Conservation (phyloP, 1,140 invertebrate genomes). For the Lasioglossum albipes region DNA sequence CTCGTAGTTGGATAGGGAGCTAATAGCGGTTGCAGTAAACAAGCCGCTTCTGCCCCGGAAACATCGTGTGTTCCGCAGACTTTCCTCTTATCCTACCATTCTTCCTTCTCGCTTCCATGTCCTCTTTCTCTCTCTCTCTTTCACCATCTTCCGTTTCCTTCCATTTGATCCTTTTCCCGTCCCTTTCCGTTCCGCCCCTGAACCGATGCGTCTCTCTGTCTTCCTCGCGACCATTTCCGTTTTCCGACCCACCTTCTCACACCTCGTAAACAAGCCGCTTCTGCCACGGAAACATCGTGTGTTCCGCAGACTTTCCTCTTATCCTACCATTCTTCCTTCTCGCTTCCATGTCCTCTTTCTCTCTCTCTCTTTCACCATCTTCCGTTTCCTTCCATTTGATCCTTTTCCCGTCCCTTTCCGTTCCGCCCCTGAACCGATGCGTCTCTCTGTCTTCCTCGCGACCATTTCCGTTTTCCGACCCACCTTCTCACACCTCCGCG, state of each 20-base stretch:
- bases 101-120: constrained; percentile 26
- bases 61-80: constrained; percentile 55
- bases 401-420: constrained; percentile 22
- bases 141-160: no score
- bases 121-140: no score
- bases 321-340: constrained; percentile 39
- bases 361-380: no score
- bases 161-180: constrained; percentile 31
- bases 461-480: constrained; percentile 50
- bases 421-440: neutral
- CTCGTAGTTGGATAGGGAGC: constrained; percentile 55
- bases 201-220: neutral
- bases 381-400: constrained; percentile 12
- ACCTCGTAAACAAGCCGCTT: constrained; percentile 62
- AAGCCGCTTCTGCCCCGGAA: constrained; percentile 67
- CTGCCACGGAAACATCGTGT: constrained; percentile 63
- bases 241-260: constrained; percentile 37
- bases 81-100: constrained; percentile 55
- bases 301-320: constrained; percentile 57
- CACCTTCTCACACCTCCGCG: constrained; percentile 32
- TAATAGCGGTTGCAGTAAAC: constrained; percentile 73
- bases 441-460: constrained; percentile 6
- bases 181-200: neutral
- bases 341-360: neutral
- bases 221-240: constrained; percentile 47